Conservation (phyloP, 2,888 invertebrate genomes). For the Leptothorax acervorum region DNA sequence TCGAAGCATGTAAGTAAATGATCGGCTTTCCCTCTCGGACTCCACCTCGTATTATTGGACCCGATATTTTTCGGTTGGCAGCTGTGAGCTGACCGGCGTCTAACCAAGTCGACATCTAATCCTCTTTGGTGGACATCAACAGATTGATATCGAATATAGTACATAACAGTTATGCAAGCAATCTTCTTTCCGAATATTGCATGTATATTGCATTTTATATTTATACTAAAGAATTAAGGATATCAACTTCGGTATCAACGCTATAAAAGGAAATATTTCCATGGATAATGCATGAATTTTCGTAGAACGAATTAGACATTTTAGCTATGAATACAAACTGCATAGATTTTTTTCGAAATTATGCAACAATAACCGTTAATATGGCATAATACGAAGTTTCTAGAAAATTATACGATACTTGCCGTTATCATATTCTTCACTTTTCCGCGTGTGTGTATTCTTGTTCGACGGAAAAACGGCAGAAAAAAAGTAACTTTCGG, state of each 20-base stretch:
- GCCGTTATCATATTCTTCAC: neutral
- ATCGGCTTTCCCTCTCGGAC: slow-evolving; percentile 57
- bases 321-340: neutral
- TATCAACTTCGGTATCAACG: neutral
- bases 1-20: slow-evolving; percentile 29
- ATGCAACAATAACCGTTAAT: neutral
- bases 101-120: neutral
- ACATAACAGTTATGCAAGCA: neutral
- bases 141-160: slow-evolving; percentile 51
- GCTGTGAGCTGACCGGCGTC: slow-evolving; percentile 56
- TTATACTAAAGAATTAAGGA: neutral
- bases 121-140: neutral
- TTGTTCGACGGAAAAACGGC: neutral
- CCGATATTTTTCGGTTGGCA: slow-evolving; percentile 55
- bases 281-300: neutral
- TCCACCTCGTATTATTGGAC: slow-evolving; percentile 65
- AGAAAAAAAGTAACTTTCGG: slow-evolving; percentile 16
- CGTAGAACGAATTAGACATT: neutral
- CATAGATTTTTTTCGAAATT: neutral
- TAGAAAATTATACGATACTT: neutral
- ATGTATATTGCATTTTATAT: neutral
- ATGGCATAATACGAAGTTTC: neutral
- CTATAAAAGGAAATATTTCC: neutral
- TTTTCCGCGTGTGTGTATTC: neutral
- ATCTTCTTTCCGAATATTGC: neutral